phyloP scores from a whole-genome alignment of 2,113 vertebrate genomes.

The Bettongia penicillata region DNA sequence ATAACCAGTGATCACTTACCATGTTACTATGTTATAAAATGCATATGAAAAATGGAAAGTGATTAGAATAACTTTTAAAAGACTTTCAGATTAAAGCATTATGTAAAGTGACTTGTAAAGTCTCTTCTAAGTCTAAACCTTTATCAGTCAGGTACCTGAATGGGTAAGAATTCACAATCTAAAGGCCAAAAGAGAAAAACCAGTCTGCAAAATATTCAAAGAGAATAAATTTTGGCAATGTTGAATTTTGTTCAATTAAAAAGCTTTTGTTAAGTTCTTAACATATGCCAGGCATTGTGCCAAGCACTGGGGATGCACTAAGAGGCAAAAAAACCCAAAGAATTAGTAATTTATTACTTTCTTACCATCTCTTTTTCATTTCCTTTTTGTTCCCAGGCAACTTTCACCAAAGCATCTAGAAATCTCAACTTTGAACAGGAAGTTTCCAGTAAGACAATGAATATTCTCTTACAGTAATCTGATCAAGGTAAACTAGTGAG shows the following conservation, averaged over 20 bases:
- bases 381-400: not conserved
- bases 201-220: not conserved
- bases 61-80: not conserved
- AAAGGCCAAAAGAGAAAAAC: not conserved
- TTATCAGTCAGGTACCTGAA: not conserved
- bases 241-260: not conserved
- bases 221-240: not conserved
- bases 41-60: not conserved
- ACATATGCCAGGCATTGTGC: not conserved
- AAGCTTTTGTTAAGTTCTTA: not conserved
- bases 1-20: not conserved
- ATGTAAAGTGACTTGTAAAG: slow-evolving; percentile 15
- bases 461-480: not conserved
- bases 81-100: slow-evolving; percentile 15
- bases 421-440: not conserved
- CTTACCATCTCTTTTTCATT: slow-evolving; percentile 1
- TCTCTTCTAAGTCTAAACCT: not conserved
- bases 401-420: not conserved
- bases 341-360: not conserved
- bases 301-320: not conserved
- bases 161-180: not conserved
- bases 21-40: not conserved
- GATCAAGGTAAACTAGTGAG: not conserved
- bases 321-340: not conserved
- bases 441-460: not conserved